Percentiles rank a stretch among this genome's conserved stretches.
Evolutionary conservation across 2,888 invertebrate genomes (phyloP).

Genomic region (Hydriomena furcata): DNA sequence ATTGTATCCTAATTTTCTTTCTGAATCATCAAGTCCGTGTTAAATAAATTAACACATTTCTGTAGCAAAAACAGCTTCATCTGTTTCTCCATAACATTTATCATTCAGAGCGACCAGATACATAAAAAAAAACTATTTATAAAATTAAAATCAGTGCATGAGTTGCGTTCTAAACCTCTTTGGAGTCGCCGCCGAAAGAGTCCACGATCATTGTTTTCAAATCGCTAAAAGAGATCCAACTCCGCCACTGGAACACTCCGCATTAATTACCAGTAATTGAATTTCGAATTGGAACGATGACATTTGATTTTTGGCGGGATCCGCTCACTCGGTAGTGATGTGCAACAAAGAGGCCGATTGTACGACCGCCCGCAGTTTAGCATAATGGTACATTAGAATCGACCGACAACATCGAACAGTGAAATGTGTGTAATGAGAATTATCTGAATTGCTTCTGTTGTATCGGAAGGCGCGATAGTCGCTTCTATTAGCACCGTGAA

Average conservation of each 20-base stretch:
- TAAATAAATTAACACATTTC: conserved; percentile 20
- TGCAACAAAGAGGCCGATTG: conserved; percentile 74
- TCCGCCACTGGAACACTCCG: conserved; percentile 73
- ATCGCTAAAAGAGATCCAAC: conserved; percentile 69
- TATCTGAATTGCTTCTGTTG: conserved; percentile 80
- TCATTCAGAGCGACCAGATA: conserved; percentile 52
- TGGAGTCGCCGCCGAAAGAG: conserved; percentile 51
- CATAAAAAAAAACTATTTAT: conserved; percentile 44
- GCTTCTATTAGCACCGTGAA: conserved; percentile 70
- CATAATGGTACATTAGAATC: conserved; percentile 76
- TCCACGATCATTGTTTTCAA: conserved; percentile 68
- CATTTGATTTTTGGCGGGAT: conserved; percentile 83
- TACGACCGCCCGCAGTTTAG: conserved; percentile 70
- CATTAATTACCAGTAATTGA: conserved; percentile 86
- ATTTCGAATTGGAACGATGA: conserved; percentile 87
- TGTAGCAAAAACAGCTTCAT: conserved; percentile 19
- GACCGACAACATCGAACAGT: conserved; percentile 73
- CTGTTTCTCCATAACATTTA: conserved; percentile 35
- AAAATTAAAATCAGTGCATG: conserved; percentile 52
- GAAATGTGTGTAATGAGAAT: conserved; percentile 82
- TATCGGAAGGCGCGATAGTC: conserved; percentile 68
- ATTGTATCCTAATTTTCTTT: no score
- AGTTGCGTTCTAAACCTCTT: conserved; percentile 63
- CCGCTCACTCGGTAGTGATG: conserved; percentile 73
- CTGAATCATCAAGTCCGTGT: background rate